Conservation (phyloP, 2,888 invertebrate genomes). For the Harmothoe impar region DNA sequence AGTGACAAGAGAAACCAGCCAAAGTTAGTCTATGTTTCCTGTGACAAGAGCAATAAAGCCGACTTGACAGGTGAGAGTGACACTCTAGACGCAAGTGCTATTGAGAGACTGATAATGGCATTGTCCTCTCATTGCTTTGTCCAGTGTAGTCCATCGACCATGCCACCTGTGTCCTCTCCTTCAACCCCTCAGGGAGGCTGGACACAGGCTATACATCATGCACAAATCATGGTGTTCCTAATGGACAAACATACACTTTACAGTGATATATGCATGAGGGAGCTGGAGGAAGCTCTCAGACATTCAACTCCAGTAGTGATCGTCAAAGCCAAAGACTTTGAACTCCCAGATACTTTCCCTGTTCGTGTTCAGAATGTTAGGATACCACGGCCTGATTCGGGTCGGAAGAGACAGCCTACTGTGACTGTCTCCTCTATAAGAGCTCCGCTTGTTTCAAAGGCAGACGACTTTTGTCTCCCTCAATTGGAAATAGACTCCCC, state of each 20-base stretch:
- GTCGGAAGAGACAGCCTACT: not conserved
- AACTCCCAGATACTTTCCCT: not conserved
- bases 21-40: slow-evolving; percentile 1
- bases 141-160: not conserved
- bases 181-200: not conserved
- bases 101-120: not conserved
- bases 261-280: not conserved
- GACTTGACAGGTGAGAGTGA: no score
- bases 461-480: not conserved
- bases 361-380: not conserved
- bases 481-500: not conserved
- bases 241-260: not conserved
- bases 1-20: not conserved
- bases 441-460: not conserved
- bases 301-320: not conserved
- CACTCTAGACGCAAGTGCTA: no score
- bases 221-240: not conserved
- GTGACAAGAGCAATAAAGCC: no score
- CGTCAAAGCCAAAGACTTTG: not conserved
- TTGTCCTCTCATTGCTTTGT: not conserved
- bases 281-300: not conserved
- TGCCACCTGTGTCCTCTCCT: not conserved
- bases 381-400: not conserved
- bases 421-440: not conserved
- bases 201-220: not conserved